phyloP scores from a whole-genome alignment of 2,888 invertebrate species.

The Xylophagus ater region DNA sequence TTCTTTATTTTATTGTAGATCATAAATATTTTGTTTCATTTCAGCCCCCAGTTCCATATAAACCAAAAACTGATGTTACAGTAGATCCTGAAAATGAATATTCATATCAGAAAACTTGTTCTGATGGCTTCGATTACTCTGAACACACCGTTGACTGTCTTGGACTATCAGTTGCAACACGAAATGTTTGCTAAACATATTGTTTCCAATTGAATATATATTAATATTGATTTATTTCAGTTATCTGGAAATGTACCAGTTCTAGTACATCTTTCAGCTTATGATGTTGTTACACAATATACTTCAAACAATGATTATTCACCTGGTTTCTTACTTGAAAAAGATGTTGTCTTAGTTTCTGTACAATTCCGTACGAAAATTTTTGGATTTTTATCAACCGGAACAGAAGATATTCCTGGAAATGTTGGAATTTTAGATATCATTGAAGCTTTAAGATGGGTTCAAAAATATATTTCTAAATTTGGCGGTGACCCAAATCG shows the following conservation, averaged over 20 bases:
- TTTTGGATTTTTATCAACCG: conserved; percentile 37
- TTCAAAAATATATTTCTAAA: conserved; percentile 31
- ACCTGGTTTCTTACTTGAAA: conserved; percentile 32
- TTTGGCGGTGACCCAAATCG: conserved; percentile 38
- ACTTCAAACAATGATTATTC: conserved; percentile 25
- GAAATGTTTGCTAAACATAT: too few relatives aligned
- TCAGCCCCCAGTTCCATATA: conserved; percentile 5
- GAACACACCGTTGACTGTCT: too few relatives aligned
- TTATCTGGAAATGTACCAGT: conserved; percentile 8
- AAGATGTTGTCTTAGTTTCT: conserved; percentile 33
- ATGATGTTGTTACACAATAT: conserved; percentile 6
- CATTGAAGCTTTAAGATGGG: conserved; percentile 37
- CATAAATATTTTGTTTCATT: neutral
- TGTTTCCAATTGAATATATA: neutral
- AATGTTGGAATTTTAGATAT: conserved; percentile 41
- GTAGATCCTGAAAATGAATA: neutral
- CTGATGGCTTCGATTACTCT: too few relatives aligned
- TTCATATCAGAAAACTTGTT: too few relatives aligned
- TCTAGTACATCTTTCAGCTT: conserved; percentile 10
- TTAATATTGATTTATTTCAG: conserved; percentile 3
- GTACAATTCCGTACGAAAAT: conserved; percentile 35
- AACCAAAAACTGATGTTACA: neutral
- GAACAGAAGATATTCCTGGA: conserved; percentile 35
- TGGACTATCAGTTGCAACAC: too few relatives aligned
- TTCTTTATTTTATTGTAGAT: too few relatives aligned